Percentiles rank a stretch among this genome's conserved stretches.
These are phyloP conservation scores for Agapetus fuscipes DNA, from an alignment of 2,888 invertebrate genomes.

Conservation along the genomic window DNA sequence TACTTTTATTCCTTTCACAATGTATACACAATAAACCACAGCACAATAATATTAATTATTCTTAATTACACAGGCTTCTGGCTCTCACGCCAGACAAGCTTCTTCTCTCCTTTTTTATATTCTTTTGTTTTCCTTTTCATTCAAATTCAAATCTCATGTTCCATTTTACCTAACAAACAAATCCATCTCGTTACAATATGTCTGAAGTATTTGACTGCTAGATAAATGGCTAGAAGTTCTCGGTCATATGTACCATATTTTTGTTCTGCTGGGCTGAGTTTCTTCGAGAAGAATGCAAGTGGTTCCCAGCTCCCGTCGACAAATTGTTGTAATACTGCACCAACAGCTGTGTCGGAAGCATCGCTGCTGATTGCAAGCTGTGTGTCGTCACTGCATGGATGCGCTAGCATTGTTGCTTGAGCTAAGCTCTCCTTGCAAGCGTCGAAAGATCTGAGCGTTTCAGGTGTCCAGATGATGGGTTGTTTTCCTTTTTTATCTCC, in stretches of 20 bases:
- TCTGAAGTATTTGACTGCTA: conserved; percentile 27
- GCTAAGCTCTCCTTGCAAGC: conserved; percentile 24
- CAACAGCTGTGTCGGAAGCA: conserved; percentile 30
- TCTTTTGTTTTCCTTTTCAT: no score
- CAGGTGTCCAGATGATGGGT: conserved; percentile 20
- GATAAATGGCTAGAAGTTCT: conserved; percentile 29
- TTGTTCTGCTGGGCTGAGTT: conserved; percentile 25
- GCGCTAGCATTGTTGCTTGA: conserved; percentile 25
- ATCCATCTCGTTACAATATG: no score
- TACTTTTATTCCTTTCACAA: no score
- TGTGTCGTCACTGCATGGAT: conserved; percentile 25
- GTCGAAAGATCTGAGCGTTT: conserved; percentile 22
- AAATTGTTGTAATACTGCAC: conserved; percentile 29
- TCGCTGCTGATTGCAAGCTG: conserved; percentile 26
- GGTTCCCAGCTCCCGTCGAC: conserved; percentile 25
- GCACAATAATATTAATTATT: no score
- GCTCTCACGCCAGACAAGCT: no score
- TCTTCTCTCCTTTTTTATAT: no score
- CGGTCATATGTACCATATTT: no score
- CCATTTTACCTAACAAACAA: no score
- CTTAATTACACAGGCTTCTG: no score
- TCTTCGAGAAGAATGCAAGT: conserved; percentile 29
- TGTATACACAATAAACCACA: no score
- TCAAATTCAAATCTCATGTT: no score
- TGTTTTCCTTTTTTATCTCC: conserved; percentile 24